Evolutionary conservation across 2,888 invertebrate genomes (phyloP).

Genomic region (Drosophila nr. fundita): DNA sequence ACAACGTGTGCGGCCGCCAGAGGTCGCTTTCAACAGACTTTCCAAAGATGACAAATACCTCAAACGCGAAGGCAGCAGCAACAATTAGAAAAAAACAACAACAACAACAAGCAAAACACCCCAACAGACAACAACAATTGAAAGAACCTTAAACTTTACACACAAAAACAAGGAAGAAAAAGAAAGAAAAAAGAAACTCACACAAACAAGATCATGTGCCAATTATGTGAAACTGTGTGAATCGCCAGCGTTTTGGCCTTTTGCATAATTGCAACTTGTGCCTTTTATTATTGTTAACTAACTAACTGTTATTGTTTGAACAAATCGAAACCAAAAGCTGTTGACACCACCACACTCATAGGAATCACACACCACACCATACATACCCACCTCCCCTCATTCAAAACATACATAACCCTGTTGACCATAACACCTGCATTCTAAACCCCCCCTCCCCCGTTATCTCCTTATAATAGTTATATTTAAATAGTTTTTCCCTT

Average conservation of each 20-base stretch:
- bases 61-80: slow-evolving; percentile 73
- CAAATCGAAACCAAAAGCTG: slow-evolving; percentile 76
- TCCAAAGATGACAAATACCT: slow-evolving; percentile 82
- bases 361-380: slow-evolving; percentile 20
- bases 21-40: slow-evolving; percentile 73
- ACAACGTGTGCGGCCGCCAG: slow-evolving; percentile 49
- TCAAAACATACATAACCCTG: slow-evolving; percentile 22
- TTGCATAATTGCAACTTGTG: slow-evolving; percentile 77
- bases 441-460: slow-evolving; percentile 1
- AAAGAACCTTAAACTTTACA: slow-evolving; percentile 23
- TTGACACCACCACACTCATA: slow-evolving; percentile 58
- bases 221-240: slow-evolving; percentile 70
- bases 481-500: slow-evolving; percentile 75
- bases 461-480: slow-evolving; percentile 66
- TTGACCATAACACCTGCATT: slow-evolving; percentile 26
- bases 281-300: slow-evolving; percentile 78
- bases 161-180: slow-evolving; percentile 9
- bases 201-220: slow-evolving; percentile 60
- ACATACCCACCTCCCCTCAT: slow-evolving; percentile 25
- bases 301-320: slow-evolving; percentile 77
- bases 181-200: slow-evolving; percentile 43
- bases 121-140: slow-evolving; percentile 29
- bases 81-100: slow-evolving; percentile 41
- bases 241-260: slow-evolving; percentile 76
- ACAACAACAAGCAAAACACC: slow-evolving; percentile 10